These are phyloP conservation scores for Monopterus albus DNA, from an alignment of 2,113 vertebrate genomes.

Conservation along the genomic window DNA sequence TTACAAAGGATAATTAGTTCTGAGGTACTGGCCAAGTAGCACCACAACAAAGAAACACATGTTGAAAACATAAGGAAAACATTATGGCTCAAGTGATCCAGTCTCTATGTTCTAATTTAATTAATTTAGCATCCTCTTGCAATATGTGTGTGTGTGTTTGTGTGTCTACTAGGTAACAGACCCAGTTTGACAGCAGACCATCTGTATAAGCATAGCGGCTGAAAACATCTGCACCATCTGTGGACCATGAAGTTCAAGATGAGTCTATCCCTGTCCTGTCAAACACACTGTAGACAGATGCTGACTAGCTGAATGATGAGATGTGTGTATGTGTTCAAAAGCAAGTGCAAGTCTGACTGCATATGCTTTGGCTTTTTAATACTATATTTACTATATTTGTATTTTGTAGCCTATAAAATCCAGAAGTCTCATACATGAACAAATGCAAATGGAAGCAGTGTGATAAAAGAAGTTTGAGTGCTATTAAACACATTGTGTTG, in stretches of 20 bases:
- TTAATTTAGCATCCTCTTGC: slow-evolving; percentile 31
- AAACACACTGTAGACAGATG: slow-evolving; percentile 27
- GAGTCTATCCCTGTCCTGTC: not conserved
- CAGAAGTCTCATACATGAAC: not conserved
- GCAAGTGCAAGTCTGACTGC: not conserved
- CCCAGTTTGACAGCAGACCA: slow-evolving; percentile 2
- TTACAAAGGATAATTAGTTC: slow-evolving; percentile 58
- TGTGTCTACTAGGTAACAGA: slow-evolving; percentile 9
- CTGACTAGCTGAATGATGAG: slow-evolving; percentile 21
- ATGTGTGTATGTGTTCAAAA: not conserved
- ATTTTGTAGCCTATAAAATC: not conserved
- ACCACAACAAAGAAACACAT: slow-evolving; percentile 44
- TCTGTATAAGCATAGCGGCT: slow-evolving; percentile 10
- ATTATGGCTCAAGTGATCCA: slow-evolving; percentile 34
- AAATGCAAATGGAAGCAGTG: not conserved
- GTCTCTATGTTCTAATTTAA: slow-evolving; percentile 33
- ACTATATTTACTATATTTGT: not conserved
- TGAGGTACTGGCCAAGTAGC: slow-evolving; percentile 7
- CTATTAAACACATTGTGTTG: not conserved
- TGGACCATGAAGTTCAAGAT: slow-evolving; percentile 30
- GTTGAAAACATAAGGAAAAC: slow-evolving; percentile 36
- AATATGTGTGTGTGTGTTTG: slow-evolving; percentile 18
- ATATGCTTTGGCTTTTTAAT: not conserved
- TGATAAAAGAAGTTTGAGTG: no score
- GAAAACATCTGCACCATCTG: slow-evolving; percentile 66